Conservation (phyloP, 2,888 invertebrate genomes). For the Eristalis arbustorum region DNA sequence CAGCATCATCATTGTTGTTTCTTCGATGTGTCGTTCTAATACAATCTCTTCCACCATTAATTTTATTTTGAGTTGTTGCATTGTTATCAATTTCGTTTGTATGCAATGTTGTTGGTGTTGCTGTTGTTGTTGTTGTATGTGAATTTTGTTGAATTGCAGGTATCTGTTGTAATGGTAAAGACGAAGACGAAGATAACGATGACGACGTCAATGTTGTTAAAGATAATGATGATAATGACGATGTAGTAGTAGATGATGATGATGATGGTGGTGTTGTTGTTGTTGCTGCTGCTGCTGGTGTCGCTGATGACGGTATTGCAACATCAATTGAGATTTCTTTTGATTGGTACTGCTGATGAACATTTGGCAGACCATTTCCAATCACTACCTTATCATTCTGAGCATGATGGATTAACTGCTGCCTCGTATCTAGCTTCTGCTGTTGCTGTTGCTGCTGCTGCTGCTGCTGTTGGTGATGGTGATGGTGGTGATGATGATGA, state of each 20-base stretch:
- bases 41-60: conserved; percentile 44
- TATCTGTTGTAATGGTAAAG: conserved; percentile 45
- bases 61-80: conserved; percentile 25
- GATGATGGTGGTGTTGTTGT: conserved; percentile 6
- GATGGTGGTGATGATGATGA: conserved; percentile 34
- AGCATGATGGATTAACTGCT: neutral
- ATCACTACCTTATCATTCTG: conserved; percentile 36
- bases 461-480: conserved; percentile 44
- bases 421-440: conserved; percentile 19
- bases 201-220: conserved; percentile 11
- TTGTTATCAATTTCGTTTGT: conserved; percentile 7
- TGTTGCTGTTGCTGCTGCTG: conserved; percentile 25
- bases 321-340: conserved; percentile 25
- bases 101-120: conserved; percentile 5
- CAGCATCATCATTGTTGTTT: neutral
- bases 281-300: neutral
- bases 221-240: conserved; percentile 4
- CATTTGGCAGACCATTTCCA: conserved; percentile 42
- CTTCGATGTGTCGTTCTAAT: conserved; percentile 16
- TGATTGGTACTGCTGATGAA: conserved; percentile 10
- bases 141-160: conserved; percentile 26
- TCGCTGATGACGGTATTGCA: conserved; percentile 21
- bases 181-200: conserved; percentile 28
- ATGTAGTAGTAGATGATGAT: neutral
- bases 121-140: neutral